These are phyloP conservation scores for Tapera naevia DNA, from an alignment of 2,797 vertebrate genomes.

Conservation along the genomic window DNA sequence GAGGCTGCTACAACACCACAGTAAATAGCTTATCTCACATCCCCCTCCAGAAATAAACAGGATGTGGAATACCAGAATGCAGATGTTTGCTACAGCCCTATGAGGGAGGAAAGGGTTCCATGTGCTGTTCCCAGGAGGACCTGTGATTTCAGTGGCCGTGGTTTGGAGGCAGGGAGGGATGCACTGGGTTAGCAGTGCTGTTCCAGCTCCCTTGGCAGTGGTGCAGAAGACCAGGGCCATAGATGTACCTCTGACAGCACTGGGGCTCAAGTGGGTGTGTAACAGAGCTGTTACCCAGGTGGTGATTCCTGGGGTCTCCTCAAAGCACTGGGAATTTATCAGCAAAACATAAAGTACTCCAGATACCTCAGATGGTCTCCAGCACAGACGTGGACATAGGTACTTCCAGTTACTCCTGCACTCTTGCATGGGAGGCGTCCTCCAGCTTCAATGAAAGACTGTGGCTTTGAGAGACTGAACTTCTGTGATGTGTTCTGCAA, in stretches of 20 bases:
- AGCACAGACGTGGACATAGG: rapidly evolving
- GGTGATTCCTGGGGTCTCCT: not conserved
- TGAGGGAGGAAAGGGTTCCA: not conserved
- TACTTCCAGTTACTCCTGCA: not conserved
- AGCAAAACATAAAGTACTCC: not conserved
- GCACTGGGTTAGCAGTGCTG: not conserved
- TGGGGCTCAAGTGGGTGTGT: not conserved
- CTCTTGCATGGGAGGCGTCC: not conserved
- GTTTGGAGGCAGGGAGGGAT: not conserved
- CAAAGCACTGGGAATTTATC: not conserved
- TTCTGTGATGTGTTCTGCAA: not conserved
- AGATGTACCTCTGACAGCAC: rapidly evolving
- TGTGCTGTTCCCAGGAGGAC: not conserved
- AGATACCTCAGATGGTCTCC: not conserved
- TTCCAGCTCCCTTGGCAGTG: not conserved
- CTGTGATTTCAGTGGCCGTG: rapidly evolving
- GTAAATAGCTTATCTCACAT: not conserved
- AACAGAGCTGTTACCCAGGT: not conserved
- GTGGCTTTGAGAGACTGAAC: not conserved
- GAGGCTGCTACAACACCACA: not conserved
- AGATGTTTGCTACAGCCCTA: not conserved
- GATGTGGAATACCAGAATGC: not conserved
- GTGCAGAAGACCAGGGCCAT: not conserved
- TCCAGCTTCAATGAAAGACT: not conserved
- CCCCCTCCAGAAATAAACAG: not conserved